A percentile compares a stretch with the other conserved stretches of the same genome.
These are phyloP conservation scores for Chamaea fasciata DNA, from an alignment of 2,113 vertebrate genomes.

Conservation along the genomic window DNA sequence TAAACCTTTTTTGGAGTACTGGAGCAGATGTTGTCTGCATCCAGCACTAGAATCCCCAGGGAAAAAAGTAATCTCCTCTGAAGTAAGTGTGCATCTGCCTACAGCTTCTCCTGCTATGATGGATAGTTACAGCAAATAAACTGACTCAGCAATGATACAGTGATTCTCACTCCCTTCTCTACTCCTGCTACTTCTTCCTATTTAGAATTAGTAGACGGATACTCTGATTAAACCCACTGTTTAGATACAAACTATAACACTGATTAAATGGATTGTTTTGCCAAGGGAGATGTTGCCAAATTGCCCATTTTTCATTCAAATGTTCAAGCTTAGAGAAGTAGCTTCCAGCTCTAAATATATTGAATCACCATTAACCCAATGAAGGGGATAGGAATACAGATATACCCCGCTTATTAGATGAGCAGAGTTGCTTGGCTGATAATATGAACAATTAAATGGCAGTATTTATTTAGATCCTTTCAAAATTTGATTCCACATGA, in stretches of 20 bases:
- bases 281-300: slow-evolving; percentile 70
- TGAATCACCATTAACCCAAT: slow-evolving; percentile 77
- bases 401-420: slow-evolving; percentile 67
- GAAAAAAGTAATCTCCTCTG: slow-evolving; percentile 54
- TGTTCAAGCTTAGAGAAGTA: slow-evolving; percentile 65
- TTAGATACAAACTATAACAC: slow-evolving; percentile 89
- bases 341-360: slow-evolving; percentile 79
- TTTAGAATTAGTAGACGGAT: slow-evolving; percentile 83
- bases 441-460: slow-evolving; percentile 67
- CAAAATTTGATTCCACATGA: slow-evolving; percentile 43
- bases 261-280: slow-evolving; percentile 81
- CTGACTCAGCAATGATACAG: slow-evolving; percentile 81
- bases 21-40: slow-evolving; percentile 78
- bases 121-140: slow-evolving; percentile 79
- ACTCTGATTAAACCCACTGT: slow-evolving; percentile 86
- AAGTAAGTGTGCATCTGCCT: slow-evolving; percentile 77
- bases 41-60: slow-evolving; percentile 49
- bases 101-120: slow-evolving; percentile 74
- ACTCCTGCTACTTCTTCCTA: slow-evolving; percentile 33
- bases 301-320: slow-evolving; percentile 82
- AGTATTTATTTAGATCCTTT: slow-evolving; percentile 59
- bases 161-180: slow-evolving; percentile 49
- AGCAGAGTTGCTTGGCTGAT: slow-evolving; percentile 63
- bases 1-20: slow-evolving; percentile 64
- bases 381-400: slow-evolving; percentile 57